Conservation (phyloP, 2,113 vertebrate species). For the Dryoscopus gambensis region DNA sequence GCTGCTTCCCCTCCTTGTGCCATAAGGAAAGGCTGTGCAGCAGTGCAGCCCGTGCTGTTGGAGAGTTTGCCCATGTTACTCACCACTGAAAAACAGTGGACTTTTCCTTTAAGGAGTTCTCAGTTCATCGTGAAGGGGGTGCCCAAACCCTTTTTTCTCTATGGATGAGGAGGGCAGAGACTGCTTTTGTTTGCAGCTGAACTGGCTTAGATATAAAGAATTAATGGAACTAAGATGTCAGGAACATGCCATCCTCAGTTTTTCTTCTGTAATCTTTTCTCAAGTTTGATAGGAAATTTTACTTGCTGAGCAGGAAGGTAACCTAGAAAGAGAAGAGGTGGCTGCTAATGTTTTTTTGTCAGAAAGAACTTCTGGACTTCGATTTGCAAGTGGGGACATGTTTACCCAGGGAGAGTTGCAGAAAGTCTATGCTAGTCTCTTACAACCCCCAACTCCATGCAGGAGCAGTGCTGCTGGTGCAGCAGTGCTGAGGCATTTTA, state of each 20-base stretch:
- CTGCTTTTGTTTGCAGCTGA: neutral
- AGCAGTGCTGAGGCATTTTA: neutral
- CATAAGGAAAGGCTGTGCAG: neutral
- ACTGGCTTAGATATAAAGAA: neutral
- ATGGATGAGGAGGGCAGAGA: neutral
- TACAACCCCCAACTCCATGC: accelerated
- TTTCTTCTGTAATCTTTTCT: neutral
- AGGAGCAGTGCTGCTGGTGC: neutral
- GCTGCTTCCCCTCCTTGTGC: neutral
- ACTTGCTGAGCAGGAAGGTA: neutral
- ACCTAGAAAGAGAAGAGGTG: neutral
- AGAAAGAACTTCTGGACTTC: neutral
- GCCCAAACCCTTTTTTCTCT: neutral
- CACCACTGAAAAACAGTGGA: neutral
- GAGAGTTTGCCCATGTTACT: neutral
- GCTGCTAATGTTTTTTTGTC: neutral
- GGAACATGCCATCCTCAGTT: neutral
- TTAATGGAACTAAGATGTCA: neutral
- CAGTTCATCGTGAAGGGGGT: accelerated
- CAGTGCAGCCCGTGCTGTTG: neutral
- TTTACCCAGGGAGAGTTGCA: neutral
- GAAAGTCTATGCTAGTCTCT: neutral
- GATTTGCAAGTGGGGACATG: neutral
- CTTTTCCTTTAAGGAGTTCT: neutral
- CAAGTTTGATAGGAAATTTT: neutral